Percentiles rank a stretch among this genome's conserved stretches.
Conservation (phyloP, 2,797 vertebrate species). For the Lemur catta region DNA sequence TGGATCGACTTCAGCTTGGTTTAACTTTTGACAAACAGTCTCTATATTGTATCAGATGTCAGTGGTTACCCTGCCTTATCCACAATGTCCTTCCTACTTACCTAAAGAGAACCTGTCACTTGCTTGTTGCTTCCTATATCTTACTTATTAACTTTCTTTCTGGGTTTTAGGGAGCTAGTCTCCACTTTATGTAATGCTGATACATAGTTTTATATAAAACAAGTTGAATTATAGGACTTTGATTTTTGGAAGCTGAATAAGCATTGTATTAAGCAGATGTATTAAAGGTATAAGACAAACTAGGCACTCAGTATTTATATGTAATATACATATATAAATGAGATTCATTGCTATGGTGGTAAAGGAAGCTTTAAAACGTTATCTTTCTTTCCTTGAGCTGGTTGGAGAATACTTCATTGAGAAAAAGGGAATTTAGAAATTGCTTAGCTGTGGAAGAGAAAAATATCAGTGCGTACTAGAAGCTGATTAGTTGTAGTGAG, state of each 20-base stretch:
- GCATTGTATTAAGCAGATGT: neutral
- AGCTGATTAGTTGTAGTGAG: neutral
- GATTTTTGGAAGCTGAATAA: constrained; percentile 1
- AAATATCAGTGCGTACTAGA: neutral
- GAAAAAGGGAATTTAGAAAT: constrained; percentile 12
- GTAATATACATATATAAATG: too few species aligned
- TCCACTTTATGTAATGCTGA: neutral
- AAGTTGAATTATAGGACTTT: neutral
- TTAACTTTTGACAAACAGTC: constrained; percentile 11
- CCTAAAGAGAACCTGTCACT: neutral
- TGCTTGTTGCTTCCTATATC: neutral
- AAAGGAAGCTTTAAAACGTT: neutral
- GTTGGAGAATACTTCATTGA: neutral
- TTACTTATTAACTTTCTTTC: neutral
- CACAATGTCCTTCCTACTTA: neutral
- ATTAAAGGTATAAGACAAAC: neutral
- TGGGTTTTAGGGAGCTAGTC: neutral
- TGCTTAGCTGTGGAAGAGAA: neutral
- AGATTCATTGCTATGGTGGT: neutral
- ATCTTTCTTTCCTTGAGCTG: neutral
- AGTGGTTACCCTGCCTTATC: neutral
- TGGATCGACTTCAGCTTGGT: constrained; percentile 51
- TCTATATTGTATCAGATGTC: neutral
- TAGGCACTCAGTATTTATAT: neutral
- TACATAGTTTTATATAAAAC: neutral